Evolutionary conservation across 1,140 invertebrate species (phyloP), one percentile per base, ranked within the genome.

Genomic region (Mamestra configurata): DNA sequence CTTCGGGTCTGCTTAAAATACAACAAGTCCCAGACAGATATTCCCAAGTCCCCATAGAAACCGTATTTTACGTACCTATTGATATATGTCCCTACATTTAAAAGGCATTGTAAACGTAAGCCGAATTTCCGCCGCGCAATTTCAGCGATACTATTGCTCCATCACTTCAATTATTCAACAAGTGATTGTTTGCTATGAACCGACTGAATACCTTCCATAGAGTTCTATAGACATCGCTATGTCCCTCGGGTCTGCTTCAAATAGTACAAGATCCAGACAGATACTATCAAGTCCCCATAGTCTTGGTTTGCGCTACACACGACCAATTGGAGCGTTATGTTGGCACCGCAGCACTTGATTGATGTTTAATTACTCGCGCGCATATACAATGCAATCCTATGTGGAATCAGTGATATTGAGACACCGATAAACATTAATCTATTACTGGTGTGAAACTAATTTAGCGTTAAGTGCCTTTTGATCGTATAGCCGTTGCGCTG

Each of bases 291-390:
- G 18, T 55, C 53, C 20, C 53, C 0, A 55, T 55, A 64, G 15
- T 8, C n/a, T 10, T n/a, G 15, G 59, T n/a, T 18, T 37, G 59
- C 15, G 8, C 15, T 27, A 24, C 66, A 20, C 20, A 20, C 40
- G n/a, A 40, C 59, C 59, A 37, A 64, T 40, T 13, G 35, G 18
- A 66, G 7, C 61, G 70, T 53, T 72, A 72, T 37, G 6, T 37
- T 72, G 70, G n/a, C 18, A 59, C 53, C 71, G 20, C 71, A 71
- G 8, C 20, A n/a, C 15, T 75, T 46, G 53, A 75, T 75, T 59
- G 71, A 75, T 57, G 53, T 75, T 75, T 75, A 75, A 75, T 75
- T 75, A 75, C 53, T 75, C 6, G 8, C 22, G 20, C 61, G 35
- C 59, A 64, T 64, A 64, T 64, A 46, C 18, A 68, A 46, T 49